Evolutionary conservation across 2,888 invertebrate species (phyloP), one percentile per base, ranked within the genome.

Genomic region (Scaptomyza caliginosa): DNA sequence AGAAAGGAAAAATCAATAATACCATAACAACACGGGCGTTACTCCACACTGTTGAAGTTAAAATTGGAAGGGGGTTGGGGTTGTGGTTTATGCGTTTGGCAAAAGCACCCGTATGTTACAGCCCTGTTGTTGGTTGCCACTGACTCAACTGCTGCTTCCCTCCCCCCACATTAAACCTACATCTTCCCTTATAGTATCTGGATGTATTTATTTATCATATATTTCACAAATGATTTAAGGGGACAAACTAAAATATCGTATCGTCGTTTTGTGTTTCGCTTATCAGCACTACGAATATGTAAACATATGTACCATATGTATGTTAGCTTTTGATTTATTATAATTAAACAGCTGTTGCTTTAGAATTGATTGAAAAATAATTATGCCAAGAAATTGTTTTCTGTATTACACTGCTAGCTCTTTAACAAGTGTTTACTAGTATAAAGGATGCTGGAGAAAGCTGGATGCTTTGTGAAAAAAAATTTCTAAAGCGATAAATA

Each of bases 1-100:
- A 59, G 51, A 30, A 66, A 77, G 72, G 82, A 85, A 82, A 82
- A 82, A 82, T 82, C 82, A 85, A 82, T 82, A 82, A 82, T 54
- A 74, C 69, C 84, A 80, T 74, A 81, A 75, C 78, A 81, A 84
- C 82, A 59, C 65, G 69, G 65, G 59, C 69, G 62, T 66, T 65
- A 62, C 62, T 72, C 55, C 58, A 54, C 58, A 57, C 68, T 48
- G 66, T 45, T 66, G 66, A 60, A 69, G 72, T 72, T 72, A 64
- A 66, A 49, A 16, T 4, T 2, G 6, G 8, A 10, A 30, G 23
- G 36, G 30, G 32, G 7, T n/a, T n/a, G n/a, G n/a, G n/a, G n/a
- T n/a, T n/a, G n/a, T 32, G 13, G 34, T 45, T 55, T 49, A 45
- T 21, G 48, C 34, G 32, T 38, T 46, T 32, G 32, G 34, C 39